phyloP scores from a whole-genome alignment of 2,888 invertebrate genomes.

The Lypha dubia region DNA sequence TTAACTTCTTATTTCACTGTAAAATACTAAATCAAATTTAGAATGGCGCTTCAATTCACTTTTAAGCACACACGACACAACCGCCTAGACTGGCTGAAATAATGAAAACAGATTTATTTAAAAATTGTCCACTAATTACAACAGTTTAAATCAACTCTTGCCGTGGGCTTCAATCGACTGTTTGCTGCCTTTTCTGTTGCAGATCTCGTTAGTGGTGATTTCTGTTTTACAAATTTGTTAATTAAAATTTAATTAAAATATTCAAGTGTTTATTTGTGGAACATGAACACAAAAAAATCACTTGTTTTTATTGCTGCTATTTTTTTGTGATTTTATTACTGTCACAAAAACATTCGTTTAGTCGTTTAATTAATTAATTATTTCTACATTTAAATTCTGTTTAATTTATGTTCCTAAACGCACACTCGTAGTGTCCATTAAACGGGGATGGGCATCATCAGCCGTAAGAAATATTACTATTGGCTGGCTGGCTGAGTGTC shows the following conservation, averaged over 20 bases:
- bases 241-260: conserved; percentile 23
- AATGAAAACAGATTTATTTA: neutral
- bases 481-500: no score
- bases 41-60: no score
- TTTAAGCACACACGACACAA: no score
- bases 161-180: neutral
- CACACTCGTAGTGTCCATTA: conserved; percentile 24
- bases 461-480: neutral
- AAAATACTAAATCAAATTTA: no score
- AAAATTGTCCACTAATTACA: conserved; percentile 21
- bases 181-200: neutral
- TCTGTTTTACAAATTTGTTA: conserved; percentile 39
- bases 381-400: conserved; percentile 31
- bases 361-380: conserved; percentile 45
- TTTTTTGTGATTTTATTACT: conserved; percentile 40
- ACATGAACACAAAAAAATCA: neutral
- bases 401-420: conserved; percentile 29
- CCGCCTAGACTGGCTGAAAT: no score
- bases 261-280: conserved; percentile 10
- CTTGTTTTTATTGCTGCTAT: conserved; percentile 2
- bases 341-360: conserved; percentile 37
- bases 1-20: no score
- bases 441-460: conserved; percentile 28
- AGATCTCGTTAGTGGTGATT: neutral
- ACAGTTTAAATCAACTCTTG: neutral